These are phyloP conservation scores for Lagopus muta DNA, from an alignment of 2,113 vertebrate species.

Conservation along the genomic window DNA sequence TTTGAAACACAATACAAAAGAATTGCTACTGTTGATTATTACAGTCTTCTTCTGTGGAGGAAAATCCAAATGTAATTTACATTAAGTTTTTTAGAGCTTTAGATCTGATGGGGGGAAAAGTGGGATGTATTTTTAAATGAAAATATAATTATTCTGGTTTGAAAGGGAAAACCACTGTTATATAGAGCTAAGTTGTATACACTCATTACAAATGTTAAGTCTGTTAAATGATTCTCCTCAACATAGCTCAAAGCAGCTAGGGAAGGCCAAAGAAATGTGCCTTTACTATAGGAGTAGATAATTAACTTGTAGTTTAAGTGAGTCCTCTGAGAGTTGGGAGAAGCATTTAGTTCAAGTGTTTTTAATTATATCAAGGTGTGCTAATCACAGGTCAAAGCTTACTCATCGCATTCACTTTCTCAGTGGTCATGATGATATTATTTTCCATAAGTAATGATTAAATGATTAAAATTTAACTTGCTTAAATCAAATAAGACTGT, in stretches of 20 bases:
- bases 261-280: not conserved
- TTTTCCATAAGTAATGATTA: not conserved
- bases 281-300: not conserved
- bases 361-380: constrained; percentile 23
- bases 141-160: not conserved
- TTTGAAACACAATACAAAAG: not conserved
- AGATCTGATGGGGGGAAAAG: not conserved
- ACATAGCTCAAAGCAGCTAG: not conserved
- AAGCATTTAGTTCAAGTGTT: constrained; percentile 20
- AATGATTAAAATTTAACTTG: not conserved
- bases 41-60: rapidly evolving
- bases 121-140: not conserved
- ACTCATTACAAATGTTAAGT: not conserved
- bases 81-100: not conserved
- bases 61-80: not conserved
- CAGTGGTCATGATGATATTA: not conserved
- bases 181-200: not conserved
- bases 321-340: constrained; percentile 1
- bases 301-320: constrained; percentile 11
- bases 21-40: not conserved
- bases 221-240: not conserved
- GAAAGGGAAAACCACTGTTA: not conserved
- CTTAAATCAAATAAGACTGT: not conserved
- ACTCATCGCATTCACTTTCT: not conserved
- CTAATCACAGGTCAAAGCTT: constrained; percentile 23